phyloP scores from a whole-genome alignment of 1,140 invertebrate genomes.

The Anthonomus grandis region DNA sequence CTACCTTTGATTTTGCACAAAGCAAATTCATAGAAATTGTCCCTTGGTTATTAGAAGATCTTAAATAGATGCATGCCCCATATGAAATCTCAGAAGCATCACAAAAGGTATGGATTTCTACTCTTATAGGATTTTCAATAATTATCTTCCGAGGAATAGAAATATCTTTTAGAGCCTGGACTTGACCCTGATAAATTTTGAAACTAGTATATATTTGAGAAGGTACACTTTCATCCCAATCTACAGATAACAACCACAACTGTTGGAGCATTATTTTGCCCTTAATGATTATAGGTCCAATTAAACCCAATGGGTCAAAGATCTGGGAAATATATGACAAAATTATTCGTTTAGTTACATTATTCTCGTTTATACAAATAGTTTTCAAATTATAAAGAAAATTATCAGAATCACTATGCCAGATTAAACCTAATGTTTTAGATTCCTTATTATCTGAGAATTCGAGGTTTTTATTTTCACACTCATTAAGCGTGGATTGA shows the following conservation, averaged over 20 bases:
- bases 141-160: not conserved
- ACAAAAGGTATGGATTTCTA: conserved; percentile 17
- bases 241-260: conserved; percentile 28
- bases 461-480: too few relatives aligned
- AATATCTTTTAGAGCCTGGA: conserved; percentile 9
- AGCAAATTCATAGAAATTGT: conserved; percentile 2
- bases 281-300: conserved; percentile 33
- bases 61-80: conserved; percentile 32
- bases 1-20: conserved; percentile 28
- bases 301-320: conserved; percentile 39
- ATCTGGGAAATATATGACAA: conserved; percentile 30
- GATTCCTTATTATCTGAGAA: not conserved
- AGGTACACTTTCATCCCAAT: conserved; percentile 33
- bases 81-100: conserved; percentile 35
- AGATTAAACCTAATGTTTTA: too few relatives aligned
- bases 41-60: not conserved
- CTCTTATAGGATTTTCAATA: conserved; percentile 1
- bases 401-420: too few relatives aligned
- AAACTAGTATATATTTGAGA: conserved; percentile 25
- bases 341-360: too few relatives aligned
- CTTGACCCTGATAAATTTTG: conserved; percentile 26
- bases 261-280: conserved; percentile 33
- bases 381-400: not conserved
- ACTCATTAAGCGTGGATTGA: too few relatives aligned
- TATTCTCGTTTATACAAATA: too few relatives aligned